Evolutionary conservation across 2,888 invertebrate genomes (phyloP), one percentile per base, ranked within the genome.

Genomic region (Kryphioiulus occultus): DNA sequence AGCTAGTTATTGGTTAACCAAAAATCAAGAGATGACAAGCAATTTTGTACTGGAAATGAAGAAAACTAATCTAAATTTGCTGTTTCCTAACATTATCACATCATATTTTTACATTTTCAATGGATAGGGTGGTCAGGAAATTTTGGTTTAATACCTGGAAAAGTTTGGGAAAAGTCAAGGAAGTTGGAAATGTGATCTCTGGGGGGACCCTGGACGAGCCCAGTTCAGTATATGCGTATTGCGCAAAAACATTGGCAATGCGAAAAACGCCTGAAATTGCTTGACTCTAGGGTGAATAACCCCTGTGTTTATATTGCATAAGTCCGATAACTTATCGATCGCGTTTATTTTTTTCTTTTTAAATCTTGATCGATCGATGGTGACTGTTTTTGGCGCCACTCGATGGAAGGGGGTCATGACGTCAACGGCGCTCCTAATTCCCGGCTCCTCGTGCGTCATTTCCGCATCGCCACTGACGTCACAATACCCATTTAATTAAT

Each of bases 251-350:
- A 59, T 59, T n/a, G 59, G 2, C 59, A 59, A 59, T 59, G 59
- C 22, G 59, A 59, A 59, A 19, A 59, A 59, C 59, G 2, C n/a
- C 59, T n/a, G 59, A 19, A n/a, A 59, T n/a, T 59, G 59, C 59
- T 5, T 59, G 59, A n/a, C n/a, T n/a, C 59, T 1, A n/a, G 59
- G 59, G 59, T 59, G 59, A 59, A 59, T 59, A 59, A 59, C 59
- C 59, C 59, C 59, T 59, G 59, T 59, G 59, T 59, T 59, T 59
- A 59, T 59, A 59, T 59, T 59, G n/a, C 59, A 59, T 59, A 59
- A 59, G 59, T 59, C 59, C 59, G 59, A 59, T 59, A 59, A 59
- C 59, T 59, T 59, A 59, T 59, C 59, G 59, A 59, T 59, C 59
- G 59, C n/a, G 15, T 47, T 47, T 47, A n/a, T 47, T 59, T 59